These are phyloP conservation scores for Tholera decimalis DNA, from an alignment of 2,888 invertebrate genomes.

Conservation along the genomic window DNA sequence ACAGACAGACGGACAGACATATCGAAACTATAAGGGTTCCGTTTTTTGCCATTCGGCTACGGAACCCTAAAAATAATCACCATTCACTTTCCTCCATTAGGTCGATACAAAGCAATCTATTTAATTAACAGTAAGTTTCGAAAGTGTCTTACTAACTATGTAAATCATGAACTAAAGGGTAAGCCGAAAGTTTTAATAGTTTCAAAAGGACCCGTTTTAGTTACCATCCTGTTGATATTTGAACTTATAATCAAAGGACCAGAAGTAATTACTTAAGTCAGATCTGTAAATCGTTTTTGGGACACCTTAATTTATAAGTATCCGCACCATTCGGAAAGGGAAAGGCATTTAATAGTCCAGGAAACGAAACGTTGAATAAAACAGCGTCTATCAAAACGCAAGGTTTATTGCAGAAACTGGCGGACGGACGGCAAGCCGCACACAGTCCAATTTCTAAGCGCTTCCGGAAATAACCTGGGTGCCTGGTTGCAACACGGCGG, in stretches of 20 bases:
- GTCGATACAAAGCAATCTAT: conserved; percentile 37
- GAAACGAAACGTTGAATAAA: conserved; percentile 57
- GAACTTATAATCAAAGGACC: conserved; percentile 45
- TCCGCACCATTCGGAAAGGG: conserved; percentile 29
- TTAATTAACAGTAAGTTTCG: conserved; percentile 41
- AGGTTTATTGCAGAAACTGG: conserved; percentile 70
- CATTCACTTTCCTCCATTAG: conserved; percentile 22
- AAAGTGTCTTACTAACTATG: conserved; percentile 46
- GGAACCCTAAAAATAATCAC: conserved; percentile 60
- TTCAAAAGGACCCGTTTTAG: conserved; percentile 43
- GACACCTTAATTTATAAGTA: conserved; percentile 45
- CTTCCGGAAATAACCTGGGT: conserved; percentile 79
- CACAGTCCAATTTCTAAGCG: conserved; percentile 76
- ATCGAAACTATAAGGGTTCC: too few species aligned
- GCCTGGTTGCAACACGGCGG: conserved; percentile 73
- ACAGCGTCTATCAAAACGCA: conserved; percentile 55
- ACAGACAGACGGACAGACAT: too few species aligned
- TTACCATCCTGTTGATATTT: conserved; percentile 36
- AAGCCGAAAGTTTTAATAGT: conserved; percentile 52
- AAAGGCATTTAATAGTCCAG: conserved; percentile 40
- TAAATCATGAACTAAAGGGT: conserved; percentile 38
- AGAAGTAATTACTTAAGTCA: conserved; percentile 17
- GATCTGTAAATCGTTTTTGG: conserved; percentile 42
- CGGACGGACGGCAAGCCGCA: conserved; percentile 63
- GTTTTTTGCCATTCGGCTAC: too few species aligned